phyloP scores from a whole-genome alignment of 2,797 vertebrate genomes.

The Semaprochilodus insignis region DNA sequence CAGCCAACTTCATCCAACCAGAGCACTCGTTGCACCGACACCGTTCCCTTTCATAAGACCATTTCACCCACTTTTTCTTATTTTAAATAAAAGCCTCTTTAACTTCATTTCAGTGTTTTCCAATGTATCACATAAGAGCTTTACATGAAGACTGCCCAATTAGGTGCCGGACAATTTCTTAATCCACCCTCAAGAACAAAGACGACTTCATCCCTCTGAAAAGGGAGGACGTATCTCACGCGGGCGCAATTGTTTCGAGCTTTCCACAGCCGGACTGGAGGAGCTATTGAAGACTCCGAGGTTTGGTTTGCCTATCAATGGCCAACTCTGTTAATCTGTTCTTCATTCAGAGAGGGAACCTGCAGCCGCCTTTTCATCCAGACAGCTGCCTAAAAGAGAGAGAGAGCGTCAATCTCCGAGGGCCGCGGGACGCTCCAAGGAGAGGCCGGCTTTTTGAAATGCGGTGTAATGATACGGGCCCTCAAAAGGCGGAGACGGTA shows the following conservation, averaged over 20 bases:
- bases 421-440: constrained; percentile 7
- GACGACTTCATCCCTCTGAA: constrained; percentile 5
- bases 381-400: constrained; percentile 35
- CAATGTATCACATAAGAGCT: not conserved
- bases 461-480: constrained; percentile 51
- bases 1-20: not conserved
- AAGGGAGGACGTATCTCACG: constrained; percentile 7
- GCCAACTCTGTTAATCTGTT: constrained; percentile 38
- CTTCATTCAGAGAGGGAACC: constrained; percentile 40
- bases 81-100: constrained; percentile 12
- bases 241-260: constrained; percentile 32
- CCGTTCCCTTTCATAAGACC: not conserved
- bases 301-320: constrained; percentile 36
- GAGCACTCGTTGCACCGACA: not conserved
- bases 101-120: constrained; percentile 7
- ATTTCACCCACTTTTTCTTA: not conserved
- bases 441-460: constrained; percentile 63
- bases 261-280: constrained; percentile 29
- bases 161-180: constrained; percentile 30
- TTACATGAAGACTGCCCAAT: constrained; percentile 13
- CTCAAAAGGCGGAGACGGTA: constrained; percentile 64
- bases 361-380: constrained; percentile 42
- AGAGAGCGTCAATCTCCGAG: constrained; percentile 1
- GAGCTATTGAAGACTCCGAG: constrained; percentile 45
- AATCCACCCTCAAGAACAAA: constrained; percentile 38